These are phyloP conservation scores for Rhinoderma darwinii DNA, from an alignment of 2,113 vertebrate species.

Conservation along the genomic window DNA sequence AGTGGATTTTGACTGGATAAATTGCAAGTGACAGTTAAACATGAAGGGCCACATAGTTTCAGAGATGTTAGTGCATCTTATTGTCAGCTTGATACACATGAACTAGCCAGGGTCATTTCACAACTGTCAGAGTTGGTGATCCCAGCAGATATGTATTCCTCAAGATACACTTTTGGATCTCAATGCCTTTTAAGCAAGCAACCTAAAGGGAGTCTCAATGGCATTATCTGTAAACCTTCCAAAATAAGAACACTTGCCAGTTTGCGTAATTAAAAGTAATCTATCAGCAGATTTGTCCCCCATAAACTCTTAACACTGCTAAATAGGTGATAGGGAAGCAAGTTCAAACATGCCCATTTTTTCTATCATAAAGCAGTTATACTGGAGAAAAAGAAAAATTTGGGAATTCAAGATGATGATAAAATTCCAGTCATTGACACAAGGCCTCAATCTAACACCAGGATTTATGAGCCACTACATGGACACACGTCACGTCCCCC, in stretches of 20 bases:
- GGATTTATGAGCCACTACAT: no score
- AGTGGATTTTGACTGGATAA: neutral
- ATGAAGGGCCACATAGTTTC: conserved; percentile 15
- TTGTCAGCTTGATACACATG: conserved; percentile 48
- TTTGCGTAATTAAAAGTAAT: conserved; percentile 12
- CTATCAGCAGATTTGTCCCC: no score
- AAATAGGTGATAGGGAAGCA: no score
- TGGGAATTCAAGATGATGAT: no score
- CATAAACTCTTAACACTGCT: no score
- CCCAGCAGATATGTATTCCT: conserved; percentile 30
- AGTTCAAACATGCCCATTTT: no score
- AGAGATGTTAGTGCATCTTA: conserved; percentile 32
- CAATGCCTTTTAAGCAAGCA: conserved; percentile 19
- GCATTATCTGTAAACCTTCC: conserved; percentile 12
- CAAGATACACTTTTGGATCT: conserved; percentile 18
- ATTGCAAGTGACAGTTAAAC: conserved; percentile 46
- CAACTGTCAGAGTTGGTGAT: conserved; percentile 45
- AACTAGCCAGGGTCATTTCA: conserved; percentile 37
- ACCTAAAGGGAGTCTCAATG: conserved; percentile 6
- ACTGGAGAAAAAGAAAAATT: no score
- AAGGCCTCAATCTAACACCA: no score
- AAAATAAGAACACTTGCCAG: conserved; percentile 3
- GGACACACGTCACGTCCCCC: no score
- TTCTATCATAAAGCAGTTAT: no score
- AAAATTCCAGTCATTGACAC: no score